Evolutionary conservation across 2,797 vertebrate genomes (phyloP).

Genomic region (Carapus acus): DNA sequence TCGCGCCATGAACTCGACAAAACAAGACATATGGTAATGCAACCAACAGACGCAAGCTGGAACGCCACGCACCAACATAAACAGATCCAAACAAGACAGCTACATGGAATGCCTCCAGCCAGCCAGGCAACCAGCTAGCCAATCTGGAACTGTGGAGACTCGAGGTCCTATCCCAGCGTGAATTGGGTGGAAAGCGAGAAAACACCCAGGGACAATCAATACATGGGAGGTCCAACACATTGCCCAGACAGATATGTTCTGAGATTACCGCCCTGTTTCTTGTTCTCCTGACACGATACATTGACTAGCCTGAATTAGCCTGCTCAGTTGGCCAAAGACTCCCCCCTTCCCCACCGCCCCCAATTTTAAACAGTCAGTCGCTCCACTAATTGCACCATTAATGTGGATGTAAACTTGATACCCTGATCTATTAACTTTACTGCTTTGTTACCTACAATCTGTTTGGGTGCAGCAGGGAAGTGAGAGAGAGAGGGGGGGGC

Average conservation of each 20-base stretch:
- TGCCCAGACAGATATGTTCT: background rate
- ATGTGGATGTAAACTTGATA: slow-evolving; percentile 64
- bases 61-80: slow-evolving; percentile 11
- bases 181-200: background rate
- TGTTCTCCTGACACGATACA: slow-evolving; percentile 13
- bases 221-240: background rate
- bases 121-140: background rate
- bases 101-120: slow-evolving; percentile 11
- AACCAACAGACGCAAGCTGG: slow-evolving; percentile 14
- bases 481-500: slow-evolving; percentile 10
- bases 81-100: slow-evolving; percentile 33
- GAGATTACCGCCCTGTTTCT: background rate
- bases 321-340: background rate
- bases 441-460: slow-evolving; percentile 77
- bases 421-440: slow-evolving; percentile 72
- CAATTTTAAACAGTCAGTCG: slow-evolving; percentile 44
- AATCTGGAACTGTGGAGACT: no score
- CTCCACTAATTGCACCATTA: slow-evolving; percentile 60
- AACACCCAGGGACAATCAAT: background rate
- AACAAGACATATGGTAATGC: slow-evolving; percentile 14
- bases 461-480: slow-evolving; percentile 67
- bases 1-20: slow-evolving; percentile 23
- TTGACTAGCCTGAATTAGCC: no score
- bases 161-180: no score
- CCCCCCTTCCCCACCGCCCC: slow-evolving; percentile 5